Conservation (phyloP, 2,888 invertebrate species). For the Thyatira batis region DNA sequence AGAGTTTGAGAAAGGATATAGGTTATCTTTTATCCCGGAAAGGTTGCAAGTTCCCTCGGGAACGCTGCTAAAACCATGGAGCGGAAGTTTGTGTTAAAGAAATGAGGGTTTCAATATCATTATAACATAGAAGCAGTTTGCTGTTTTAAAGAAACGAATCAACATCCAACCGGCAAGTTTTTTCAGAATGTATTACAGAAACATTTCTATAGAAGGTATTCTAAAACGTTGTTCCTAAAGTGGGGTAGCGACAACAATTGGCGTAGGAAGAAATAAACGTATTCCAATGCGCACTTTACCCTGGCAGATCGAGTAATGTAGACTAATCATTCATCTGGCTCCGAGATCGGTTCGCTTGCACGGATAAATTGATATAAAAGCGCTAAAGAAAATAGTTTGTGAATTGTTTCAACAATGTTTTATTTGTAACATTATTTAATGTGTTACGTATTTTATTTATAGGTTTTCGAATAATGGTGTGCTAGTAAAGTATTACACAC, state of each 20-base stretch:
- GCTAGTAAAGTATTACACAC: too few relatives aligned
- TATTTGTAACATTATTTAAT: neutral
- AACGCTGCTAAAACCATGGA: too few relatives aligned
- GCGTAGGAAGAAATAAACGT: slow-evolving; percentile 7
- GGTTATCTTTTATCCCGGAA: too few relatives aligned
- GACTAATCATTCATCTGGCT: slow-evolving; percentile 17
- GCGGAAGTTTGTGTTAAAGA: too few relatives aligned
- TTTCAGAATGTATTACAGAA: neutral
- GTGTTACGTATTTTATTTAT: neutral
- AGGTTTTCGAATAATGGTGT: neutral
- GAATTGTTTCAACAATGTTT: neutral
- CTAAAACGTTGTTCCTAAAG: neutral
- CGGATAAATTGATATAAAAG: neutral
- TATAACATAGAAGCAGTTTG: too few relatives aligned
- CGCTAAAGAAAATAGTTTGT: neutral
- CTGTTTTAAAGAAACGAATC: too few relatives aligned
- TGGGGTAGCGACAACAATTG: neutral
- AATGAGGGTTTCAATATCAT: too few relatives aligned
- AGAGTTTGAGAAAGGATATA: too few relatives aligned
- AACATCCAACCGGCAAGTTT: too few relatives aligned
- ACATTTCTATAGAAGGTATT: too few relatives aligned
- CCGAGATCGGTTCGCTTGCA: neutral
- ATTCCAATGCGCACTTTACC: slow-evolving; percentile 24
- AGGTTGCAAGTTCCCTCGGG: too few relatives aligned
- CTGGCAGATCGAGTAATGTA: slow-evolving; percentile 17